Evolutionary conservation across 2,888 invertebrate species (phyloP), one percentile per base, ranked within the genome.

Genomic region (Chrysolina americana): DNA sequence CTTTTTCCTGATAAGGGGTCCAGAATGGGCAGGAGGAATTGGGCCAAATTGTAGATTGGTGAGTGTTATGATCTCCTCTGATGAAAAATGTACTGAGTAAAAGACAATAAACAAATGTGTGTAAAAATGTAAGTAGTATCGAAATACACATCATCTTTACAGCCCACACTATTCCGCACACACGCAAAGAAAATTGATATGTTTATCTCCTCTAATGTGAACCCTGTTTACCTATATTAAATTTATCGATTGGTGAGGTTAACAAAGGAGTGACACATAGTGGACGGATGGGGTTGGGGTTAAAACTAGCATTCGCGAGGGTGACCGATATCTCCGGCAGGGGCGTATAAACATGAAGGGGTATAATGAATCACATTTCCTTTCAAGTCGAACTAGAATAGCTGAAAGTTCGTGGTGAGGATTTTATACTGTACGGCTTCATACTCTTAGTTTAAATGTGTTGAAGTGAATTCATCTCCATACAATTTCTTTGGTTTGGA

Each of bases 221-320:
- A 53, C 53, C 53, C 53, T 21, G 53, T 59, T 59, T 59, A 59
- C 59, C 59, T 36, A 59, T 70, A 71, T 74, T 65, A 53, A 63
- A 70, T 63, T 68, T 74, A 74, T 74, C 64, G 74, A 74, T 71
- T 71, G 36, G 71, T 13, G 10, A 63, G 66, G 56, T 73, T 73
- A 56, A 71, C 68, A 70, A 71, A 76, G 70, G 76, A 76, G 70
- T 73, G 70, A 73, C 68, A 71, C 59, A 50, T 66, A 53, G 41
- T 53, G 53, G 68, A 66, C 68, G 53, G 53, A 44, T 53, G 41
- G 41, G 19, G 53, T 56, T 53, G 41, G 53, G 53, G 28, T 36
- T 68, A 19, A 50, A 36, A 68, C 50, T 53, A 53, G 10, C 13
- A 50, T 41, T 19, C 15, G 8, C 41, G 41, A 53, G 53, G 53